These are phyloP conservation scores for Malaclemys terrapin DNA, from an alignment of 2,113 vertebrate genomes.

Conservation along the genomic window DNA sequence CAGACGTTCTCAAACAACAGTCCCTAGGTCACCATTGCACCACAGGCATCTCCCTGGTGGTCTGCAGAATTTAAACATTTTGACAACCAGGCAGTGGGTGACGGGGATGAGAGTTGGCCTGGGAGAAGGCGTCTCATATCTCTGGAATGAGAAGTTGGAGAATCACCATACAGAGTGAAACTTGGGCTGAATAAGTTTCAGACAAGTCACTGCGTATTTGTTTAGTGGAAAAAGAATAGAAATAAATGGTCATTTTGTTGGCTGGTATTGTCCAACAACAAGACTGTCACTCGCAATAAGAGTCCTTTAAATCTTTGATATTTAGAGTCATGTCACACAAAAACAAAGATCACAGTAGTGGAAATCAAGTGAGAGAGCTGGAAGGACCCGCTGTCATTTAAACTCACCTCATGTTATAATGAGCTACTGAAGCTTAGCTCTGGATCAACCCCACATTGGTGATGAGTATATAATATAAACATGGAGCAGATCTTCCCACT, in stretches of 20 bases:
- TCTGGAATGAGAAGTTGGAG: fast-evolving
- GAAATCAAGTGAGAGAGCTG: neutral
- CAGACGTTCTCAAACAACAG: neutral
- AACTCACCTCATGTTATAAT: neutral
- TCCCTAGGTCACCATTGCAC: neutral
- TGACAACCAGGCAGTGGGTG: neutral
- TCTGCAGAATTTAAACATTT: neutral
- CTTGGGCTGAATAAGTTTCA: neutral
- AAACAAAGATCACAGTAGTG: neutral
- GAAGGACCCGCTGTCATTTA: neutral
- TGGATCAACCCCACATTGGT: neutral
- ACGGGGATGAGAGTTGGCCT: neutral
- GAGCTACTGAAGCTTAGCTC: neutral
- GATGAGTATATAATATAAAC: too few relatives aligned
- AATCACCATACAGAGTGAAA: neutral
- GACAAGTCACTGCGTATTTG: neutral
- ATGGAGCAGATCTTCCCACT: neutral
- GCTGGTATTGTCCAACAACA: neutral
- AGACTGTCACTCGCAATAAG: neutral
- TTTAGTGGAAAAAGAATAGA: neutral
- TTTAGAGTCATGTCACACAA: neutral
- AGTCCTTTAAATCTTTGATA: neutral
- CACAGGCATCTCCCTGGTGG: neutral
- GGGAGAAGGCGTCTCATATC: neutral
- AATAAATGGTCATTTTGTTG: neutral